A percentile compares a stretch with the other conserved stretches of the same genome.
These are phyloP conservation scores for Drosophila micromelanica DNA, from an alignment of 1,140 invertebrate genomes.

Conservation along the genomic window DNA sequence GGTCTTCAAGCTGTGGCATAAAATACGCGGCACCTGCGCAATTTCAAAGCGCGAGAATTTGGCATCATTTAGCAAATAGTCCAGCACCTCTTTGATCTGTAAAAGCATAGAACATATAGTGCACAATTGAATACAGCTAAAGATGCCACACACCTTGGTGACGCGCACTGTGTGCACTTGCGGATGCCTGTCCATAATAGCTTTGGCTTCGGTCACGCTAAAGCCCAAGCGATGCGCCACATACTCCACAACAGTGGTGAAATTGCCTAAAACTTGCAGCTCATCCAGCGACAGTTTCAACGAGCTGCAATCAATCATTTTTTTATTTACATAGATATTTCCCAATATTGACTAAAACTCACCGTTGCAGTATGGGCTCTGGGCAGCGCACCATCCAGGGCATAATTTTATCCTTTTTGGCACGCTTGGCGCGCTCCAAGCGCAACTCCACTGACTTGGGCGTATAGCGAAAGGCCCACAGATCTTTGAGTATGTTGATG, in stretches of 20 bases:
- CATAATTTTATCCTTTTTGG: conserved; percentile 85
- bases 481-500: conserved; percentile 85
- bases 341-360: not conserved
- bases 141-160: conserved; percentile 75
- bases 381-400: conserved; percentile 86
- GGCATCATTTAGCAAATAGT: conserved; percentile 85
- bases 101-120: not conserved
- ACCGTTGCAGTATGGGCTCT: conserved; percentile 82
- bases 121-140: not conserved
- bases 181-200: conserved; percentile 84
- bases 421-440: conserved; percentile 79
- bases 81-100: conserved; percentile 85
- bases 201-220: conserved; percentile 71
- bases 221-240: conserved; percentile 85
- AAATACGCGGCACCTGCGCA: conserved; percentile 85
- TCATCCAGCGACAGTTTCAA: conserved; percentile 84
- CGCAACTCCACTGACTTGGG: conserved; percentile 78
- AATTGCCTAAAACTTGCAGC: conserved; percentile 84
- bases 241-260: conserved; percentile 84
- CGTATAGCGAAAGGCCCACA: conserved; percentile 85
- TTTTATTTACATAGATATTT: not conserved
- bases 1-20: conserved; percentile 85
- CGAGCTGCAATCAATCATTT: conserved; percentile 59
- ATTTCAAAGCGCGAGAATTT: conserved; percentile 85
- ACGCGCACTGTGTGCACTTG: conserved; percentile 84